A percentile compares a stretch with the other conserved stretches of the same genome.
Conservation (phyloP, 2,113 vertebrate genomes). For the Tetrax tetrax region DNA sequence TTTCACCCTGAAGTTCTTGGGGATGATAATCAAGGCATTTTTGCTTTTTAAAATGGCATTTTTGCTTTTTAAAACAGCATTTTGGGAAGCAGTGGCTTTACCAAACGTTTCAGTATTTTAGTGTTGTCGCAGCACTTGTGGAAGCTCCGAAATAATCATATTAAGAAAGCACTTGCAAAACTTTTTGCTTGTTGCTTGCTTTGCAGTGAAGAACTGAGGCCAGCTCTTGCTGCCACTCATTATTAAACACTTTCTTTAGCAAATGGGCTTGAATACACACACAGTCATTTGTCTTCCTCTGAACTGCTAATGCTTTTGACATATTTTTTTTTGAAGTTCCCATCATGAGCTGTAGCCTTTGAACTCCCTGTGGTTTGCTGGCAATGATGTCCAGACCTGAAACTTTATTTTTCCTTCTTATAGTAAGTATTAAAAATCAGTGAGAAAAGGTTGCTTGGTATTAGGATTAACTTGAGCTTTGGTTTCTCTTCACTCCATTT, state of each 20-base stretch:
- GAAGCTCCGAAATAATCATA: not conserved
- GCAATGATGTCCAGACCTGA: not conserved
- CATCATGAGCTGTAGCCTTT: not conserved
- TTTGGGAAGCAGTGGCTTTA: not conserved
- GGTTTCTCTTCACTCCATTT: not conserved
- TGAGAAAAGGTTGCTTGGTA: not conserved
- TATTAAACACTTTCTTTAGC: not conserved
- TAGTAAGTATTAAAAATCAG: not conserved
- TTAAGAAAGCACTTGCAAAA: not conserved
- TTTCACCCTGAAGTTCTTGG: not conserved
- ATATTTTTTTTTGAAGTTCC: not conserved
- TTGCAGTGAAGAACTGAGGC: not conserved
- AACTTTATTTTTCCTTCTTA: not conserved
- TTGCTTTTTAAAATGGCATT: not conserved
- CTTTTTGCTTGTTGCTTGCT: not conserved
- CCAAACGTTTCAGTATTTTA: not conserved
- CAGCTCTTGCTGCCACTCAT: not conserved
- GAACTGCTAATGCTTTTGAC: slow-evolving; percentile 10
- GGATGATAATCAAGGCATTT: not conserved
- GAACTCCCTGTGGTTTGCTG: not conserved
- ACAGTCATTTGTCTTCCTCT: not conserved
- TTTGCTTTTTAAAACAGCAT: not conserved
- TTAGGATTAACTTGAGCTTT: not conserved
- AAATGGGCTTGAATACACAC: not conserved
- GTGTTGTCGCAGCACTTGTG: too few relatives aligned